Evolutionary conservation across 2,888 invertebrate species (phyloP).

Genomic region (Philonicus albiceps): DNA sequence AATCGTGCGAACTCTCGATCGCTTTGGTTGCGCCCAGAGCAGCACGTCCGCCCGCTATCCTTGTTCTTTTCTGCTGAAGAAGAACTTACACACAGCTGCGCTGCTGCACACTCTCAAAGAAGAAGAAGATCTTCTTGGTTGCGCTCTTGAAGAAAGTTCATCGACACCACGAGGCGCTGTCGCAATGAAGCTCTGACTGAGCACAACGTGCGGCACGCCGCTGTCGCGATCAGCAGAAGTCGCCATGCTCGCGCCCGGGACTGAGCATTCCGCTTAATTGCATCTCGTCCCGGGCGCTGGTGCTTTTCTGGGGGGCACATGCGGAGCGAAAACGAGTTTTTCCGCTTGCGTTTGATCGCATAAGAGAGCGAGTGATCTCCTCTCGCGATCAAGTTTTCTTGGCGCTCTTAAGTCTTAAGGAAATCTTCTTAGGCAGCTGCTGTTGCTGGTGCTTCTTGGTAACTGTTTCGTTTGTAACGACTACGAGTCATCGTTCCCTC

Average conservation of each 20-base stretch:
- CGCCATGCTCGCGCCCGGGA: background rate
- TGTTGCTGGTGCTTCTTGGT: background rate
- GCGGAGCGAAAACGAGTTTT: background rate
- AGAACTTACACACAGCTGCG: background rate
- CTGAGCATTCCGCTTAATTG: background rate
- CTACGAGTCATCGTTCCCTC: slow-evolving; percentile 7
- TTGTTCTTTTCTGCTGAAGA: background rate
- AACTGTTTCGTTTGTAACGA: slow-evolving; percentile 40
- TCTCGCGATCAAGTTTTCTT: background rate
- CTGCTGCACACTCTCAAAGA: background rate
- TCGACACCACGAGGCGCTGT: background rate
- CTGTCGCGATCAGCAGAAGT: background rate
- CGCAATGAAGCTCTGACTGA: background rate
- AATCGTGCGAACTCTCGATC: background rate
- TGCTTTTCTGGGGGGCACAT: background rate
- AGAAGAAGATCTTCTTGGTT: background rate
- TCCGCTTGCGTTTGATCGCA: background rate
- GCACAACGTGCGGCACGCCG: background rate
- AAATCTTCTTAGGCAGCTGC: background rate
- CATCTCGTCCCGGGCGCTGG: background rate
- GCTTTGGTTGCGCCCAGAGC: background rate
- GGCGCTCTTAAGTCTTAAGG: background rate
- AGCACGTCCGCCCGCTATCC: slow-evolving; percentile 30
- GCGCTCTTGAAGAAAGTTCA: slow-evolving; percentile 31
- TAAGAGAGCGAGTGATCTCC: background rate